These are phyloP conservation scores for Phalacrocorax brasilianus DNA, from an alignment of 2,113 vertebrate species.

Conservation along the genomic window DNA sequence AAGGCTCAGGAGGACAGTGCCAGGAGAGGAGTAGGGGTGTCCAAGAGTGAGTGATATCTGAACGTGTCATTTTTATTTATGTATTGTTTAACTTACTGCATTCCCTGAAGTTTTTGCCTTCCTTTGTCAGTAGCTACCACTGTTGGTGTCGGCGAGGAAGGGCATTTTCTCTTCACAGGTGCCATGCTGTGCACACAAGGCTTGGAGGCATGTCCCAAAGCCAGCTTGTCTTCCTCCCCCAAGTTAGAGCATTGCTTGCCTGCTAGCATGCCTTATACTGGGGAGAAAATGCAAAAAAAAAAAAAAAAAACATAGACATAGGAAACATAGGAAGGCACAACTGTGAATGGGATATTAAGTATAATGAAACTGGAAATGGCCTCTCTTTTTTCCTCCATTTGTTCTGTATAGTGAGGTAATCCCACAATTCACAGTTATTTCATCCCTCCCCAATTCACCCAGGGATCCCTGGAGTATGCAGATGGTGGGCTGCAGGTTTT, in stretches of 20 bases:
- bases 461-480: neutral
- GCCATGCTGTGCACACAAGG: neutral
- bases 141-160: neutral
- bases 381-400: neutral
- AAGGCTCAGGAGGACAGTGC: neutral
- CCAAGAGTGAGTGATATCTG: neutral
- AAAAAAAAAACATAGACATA: neutral
- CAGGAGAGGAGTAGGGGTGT: neutral
- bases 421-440: neutral
- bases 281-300: neutral
- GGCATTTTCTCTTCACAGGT: neutral
- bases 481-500: neutral
- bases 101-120: neutral
- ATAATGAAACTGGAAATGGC: neutral
- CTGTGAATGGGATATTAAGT: neutral
- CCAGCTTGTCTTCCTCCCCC: neutral
- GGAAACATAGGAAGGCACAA: neutral
- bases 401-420: neutral
- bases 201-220: neutral
- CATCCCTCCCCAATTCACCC: neutral
- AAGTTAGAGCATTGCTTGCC: neutral
- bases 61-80: neutral
- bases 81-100: neutral
- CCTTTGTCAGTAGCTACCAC: neutral
- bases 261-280: neutral